Conservation (phyloP, 2,113 vertebrate genomes). For the Colinus virginianus region DNA sequence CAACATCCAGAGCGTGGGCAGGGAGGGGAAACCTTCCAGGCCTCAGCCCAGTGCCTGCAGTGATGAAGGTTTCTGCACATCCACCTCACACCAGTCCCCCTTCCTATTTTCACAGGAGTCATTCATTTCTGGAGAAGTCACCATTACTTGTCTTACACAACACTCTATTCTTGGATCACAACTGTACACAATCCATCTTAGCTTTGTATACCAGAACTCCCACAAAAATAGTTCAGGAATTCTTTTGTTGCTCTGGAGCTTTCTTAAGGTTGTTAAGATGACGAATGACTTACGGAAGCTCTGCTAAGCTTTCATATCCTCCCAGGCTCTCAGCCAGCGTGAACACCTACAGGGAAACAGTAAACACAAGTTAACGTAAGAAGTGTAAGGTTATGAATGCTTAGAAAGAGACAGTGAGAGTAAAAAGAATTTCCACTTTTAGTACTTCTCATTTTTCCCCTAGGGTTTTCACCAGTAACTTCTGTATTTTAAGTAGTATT, state of each 20-base stretch:
- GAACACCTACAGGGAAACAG: conserved; percentile 82
- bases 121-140: not conserved
- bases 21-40: not conserved
- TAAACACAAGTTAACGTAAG: not conserved
- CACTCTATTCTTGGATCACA: not conserved
- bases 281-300: conserved; percentile 90
- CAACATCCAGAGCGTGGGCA: not conserved
- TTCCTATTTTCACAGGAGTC: not conserved
- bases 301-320: conserved; percentile 94
- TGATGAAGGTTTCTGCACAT: not conserved
- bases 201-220: not conserved
- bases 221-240: not conserved
- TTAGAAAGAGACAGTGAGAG: not conserved
- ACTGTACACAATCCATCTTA: accelerated
- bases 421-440: not conserved
- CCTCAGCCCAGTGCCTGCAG: not conserved
- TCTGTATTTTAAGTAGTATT: not conserved
- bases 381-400: not conserved
- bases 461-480: not conserved
- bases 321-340: conserved; percentile 92
- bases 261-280: not conserved
- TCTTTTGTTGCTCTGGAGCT: not conserved
- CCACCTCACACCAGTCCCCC: not conserved
- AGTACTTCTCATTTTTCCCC: not conserved
- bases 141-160: not conserved